A percentile compares a stretch with the other conserved stretches of the same genome.
Evolutionary conservation across 2,113 vertebrate genomes (phyloP).

Genomic region (Poicephalus gulielmi): DNA sequence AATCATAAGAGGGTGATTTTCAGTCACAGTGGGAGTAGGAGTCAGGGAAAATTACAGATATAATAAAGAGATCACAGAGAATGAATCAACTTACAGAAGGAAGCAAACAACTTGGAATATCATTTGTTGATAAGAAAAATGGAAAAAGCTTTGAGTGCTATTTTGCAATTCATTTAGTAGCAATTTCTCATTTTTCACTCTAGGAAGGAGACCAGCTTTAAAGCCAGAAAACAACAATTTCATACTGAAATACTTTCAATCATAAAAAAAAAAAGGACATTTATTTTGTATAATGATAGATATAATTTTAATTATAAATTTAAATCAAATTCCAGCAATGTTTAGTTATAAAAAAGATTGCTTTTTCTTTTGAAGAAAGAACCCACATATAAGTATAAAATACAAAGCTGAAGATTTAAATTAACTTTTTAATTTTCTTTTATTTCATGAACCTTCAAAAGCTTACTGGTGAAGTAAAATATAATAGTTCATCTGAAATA

Average conservation of each 20-base stretch:
- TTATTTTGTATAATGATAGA: background rate
- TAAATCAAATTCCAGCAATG: background rate
- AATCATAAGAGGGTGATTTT: background rate
- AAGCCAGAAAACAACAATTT: background rate
- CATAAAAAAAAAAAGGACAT: background rate
- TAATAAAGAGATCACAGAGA: background rate
- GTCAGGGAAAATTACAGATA: background rate
- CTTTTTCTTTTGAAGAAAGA: background rate
- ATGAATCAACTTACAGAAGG: background rate
- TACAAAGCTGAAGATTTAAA: background rate
- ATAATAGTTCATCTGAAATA: background rate
- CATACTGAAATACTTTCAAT: background rate
- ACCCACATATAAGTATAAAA: background rate
- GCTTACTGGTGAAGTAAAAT: background rate
- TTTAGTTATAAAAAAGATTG: background rate
- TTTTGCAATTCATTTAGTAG: background rate
- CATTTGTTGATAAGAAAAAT: slow-evolving; percentile 7
- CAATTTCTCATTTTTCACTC: background rate
- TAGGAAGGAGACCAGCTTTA: background rate
- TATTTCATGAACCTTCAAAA: background rate
- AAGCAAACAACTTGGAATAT: background rate
- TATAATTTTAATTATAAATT: background rate
- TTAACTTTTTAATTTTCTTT: background rate
- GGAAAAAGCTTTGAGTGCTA: background rate
- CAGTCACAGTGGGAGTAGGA: background rate